These are phyloP conservation scores for Podarcis siculus DNA, from an alignment of 2,797 vertebrate species.

Conservation along the genomic window DNA sequence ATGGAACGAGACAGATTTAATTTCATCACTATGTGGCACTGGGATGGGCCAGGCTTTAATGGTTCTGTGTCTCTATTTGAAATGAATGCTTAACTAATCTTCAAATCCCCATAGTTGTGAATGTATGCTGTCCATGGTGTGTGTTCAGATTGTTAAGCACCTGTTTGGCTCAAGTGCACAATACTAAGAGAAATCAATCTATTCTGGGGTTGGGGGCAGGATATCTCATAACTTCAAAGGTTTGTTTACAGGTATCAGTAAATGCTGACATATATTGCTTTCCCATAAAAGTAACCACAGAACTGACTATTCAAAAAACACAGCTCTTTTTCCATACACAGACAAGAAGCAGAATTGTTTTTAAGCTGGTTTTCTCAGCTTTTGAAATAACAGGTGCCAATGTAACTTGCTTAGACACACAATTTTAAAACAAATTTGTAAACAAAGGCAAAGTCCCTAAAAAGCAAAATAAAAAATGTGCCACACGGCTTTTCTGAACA, in stretches of 20 bases:
- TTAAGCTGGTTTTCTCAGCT: slow-evolving; percentile 59
- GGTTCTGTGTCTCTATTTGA: background rate
- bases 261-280: slow-evolving; percentile 36
- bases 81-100: background rate
- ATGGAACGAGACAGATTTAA: too few species aligned
- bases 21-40: too few species aligned
- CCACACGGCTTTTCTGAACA: slow-evolving; percentile 20
- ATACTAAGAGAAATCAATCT: background rate
- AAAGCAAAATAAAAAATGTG: slow-evolving; percentile 14
- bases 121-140: background rate
- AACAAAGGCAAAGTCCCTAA: slow-evolving; percentile 34
- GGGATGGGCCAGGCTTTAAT: too few species aligned
- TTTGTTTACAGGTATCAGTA: slow-evolving; percentile 41
- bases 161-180: slow-evolving; percentile 37
- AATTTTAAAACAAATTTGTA: slow-evolving; percentile 26
- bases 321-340: slow-evolving; percentile 39
- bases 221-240: slow-evolving; percentile 16
- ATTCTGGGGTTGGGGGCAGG: slow-evolving; percentile 18
- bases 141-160: slow-evolving; percentile 41
- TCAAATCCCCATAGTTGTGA: slow-evolving; percentile 18
- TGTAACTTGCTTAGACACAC: slow-evolving; percentile 30
- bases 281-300: slow-evolving; percentile 48
- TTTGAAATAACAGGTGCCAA: slow-evolving; percentile 50
- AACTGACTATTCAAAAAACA: slow-evolving; percentile 12
- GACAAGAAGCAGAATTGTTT: slow-evolving; percentile 50